Evolutionary conservation across 2,113 vertebrate species (phyloP).

Genomic region (Syngnathus typhle): DNA sequence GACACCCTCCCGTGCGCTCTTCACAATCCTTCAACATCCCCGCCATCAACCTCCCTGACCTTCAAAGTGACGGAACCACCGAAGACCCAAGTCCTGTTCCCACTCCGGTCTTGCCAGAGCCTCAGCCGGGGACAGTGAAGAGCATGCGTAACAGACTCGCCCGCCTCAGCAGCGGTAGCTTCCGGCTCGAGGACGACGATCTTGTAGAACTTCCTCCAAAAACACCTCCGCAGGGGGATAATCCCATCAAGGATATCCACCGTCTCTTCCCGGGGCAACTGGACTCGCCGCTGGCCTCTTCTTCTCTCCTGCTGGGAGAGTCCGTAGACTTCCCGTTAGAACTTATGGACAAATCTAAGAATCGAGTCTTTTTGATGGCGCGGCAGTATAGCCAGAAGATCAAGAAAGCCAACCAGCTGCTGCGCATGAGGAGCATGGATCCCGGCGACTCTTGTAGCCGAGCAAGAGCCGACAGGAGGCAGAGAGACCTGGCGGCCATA

Average conservation of each 20-base stretch:
- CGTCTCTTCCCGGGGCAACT: conserved; percentile 75
- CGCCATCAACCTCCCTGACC: conserved; percentile 62
- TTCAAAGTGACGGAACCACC: conserved; percentile 36
- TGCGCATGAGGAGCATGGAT: conserved; percentile 88
- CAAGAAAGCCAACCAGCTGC: conserved; percentile 92
- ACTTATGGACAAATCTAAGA: conserved; percentile 80
- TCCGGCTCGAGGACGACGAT: conserved; percentile 71
- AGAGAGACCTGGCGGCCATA: conserved; percentile 88
- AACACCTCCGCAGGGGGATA: conserved; percentile 46
- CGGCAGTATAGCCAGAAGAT: conserved; percentile 98
- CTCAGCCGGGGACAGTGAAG: conserved; percentile 67
- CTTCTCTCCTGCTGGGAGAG: conserved; percentile 62
- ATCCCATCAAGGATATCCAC: conserved; percentile 63
- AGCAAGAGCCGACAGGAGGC: conserved; percentile 64
- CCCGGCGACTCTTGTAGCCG: conserved; percentile 73
- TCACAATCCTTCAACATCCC: conserved; percentile 61
- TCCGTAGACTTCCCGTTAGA: conserved; percentile 72
- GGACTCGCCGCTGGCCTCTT: conserved; percentile 71
- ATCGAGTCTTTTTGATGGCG: conserved; percentile 91
- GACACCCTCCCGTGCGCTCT: conserved; percentile 46
- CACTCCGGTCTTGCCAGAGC: conserved; percentile 68
- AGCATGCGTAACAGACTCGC: conserved; percentile 71
- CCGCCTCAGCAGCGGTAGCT: conserved; percentile 73
- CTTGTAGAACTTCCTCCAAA: conserved; percentile 66
- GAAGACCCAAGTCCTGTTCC: conserved; percentile 59